phyloP scores from a whole-genome alignment of 2,888 invertebrate genomes.

The Cephus sareptanus region DNA sequence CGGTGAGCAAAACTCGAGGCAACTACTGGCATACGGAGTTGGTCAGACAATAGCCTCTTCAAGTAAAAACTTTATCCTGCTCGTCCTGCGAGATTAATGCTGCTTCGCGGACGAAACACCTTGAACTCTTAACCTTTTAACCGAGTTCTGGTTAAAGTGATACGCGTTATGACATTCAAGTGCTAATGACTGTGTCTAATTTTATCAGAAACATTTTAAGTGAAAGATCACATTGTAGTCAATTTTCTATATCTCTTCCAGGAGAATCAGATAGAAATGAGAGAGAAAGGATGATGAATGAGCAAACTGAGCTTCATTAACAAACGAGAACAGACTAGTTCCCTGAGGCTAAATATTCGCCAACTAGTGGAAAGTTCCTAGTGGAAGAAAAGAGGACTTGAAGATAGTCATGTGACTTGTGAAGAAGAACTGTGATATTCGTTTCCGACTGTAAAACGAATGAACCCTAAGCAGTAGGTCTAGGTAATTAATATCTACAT shows the following conservation, averaged over 20 bases:
- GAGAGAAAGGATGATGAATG: not conserved
- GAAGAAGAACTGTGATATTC: not conserved
- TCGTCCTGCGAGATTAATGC: constrained; percentile 1
- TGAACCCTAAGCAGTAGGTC: not conserved
- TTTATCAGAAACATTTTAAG: not conserved
- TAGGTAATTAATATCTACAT: not conserved
- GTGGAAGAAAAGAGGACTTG: not conserved
- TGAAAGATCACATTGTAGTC: not conserved
- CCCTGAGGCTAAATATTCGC: not conserved
- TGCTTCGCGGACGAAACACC: not conserved
- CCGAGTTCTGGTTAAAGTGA: not conserved
- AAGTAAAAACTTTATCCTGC: constrained; percentile 2
- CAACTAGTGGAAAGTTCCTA: not conserved
- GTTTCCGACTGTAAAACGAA: not conserved
- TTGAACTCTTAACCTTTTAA: not conserved
- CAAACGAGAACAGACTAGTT: not conserved
- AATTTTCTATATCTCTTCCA: not conserved
- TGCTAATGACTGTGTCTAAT: not conserved
- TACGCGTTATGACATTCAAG: not conserved
- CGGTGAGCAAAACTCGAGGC: not conserved
- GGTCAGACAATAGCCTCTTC: not conserved
- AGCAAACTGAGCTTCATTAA: not conserved
- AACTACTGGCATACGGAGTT: not conserved
- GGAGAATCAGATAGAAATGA: not conserved
- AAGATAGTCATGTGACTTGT: not conserved